These are phyloP conservation scores for Labia minor DNA, from an alignment of 2,888 invertebrate species.

Conservation along the genomic window DNA sequence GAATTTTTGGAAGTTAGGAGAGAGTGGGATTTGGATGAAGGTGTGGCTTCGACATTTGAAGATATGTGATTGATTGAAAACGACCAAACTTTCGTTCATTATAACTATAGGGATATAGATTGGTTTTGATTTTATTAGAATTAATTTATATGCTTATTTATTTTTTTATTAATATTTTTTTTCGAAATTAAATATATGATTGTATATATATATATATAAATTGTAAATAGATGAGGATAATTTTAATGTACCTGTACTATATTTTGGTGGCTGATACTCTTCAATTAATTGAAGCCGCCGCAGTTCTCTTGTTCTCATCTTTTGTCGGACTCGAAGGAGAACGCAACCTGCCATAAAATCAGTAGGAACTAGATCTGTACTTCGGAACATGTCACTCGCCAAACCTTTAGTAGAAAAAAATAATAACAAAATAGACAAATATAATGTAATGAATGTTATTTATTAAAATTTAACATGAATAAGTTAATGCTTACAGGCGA, in stretches of 20 bases:
- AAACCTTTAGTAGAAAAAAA: constrained; percentile 54
- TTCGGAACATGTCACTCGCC: constrained; percentile 67
- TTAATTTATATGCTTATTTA: no score
- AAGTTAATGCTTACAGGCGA: constrained; percentile 48
- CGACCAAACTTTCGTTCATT: no score
- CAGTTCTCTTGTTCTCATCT: constrained; percentile 60
- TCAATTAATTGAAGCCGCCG: constrained; percentile 51
- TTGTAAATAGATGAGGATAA: no score
- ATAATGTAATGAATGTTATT: constrained; percentile 16
- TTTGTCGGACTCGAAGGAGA: constrained; percentile 65
- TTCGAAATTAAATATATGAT: no score
- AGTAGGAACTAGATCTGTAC: constrained; percentile 76
- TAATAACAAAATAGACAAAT: constrained; percentile 22
- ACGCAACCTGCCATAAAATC: constrained; percentile 81
- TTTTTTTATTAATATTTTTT: no score
- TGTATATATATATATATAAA: no score
- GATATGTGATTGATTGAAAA: no score
- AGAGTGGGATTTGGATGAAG: no score
- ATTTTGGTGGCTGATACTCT: constrained; percentile 52
- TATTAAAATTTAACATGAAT: constrained; percentile 17
- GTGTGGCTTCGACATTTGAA: no score
- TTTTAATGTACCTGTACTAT: constrained; percentile 48
- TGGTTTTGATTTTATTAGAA: no score
- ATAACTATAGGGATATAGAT: no score
- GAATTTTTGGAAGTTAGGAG: no score